phyloP scores from a whole-genome alignment of 2,113 vertebrate genomes.

The Furnarius figulus region DNA sequence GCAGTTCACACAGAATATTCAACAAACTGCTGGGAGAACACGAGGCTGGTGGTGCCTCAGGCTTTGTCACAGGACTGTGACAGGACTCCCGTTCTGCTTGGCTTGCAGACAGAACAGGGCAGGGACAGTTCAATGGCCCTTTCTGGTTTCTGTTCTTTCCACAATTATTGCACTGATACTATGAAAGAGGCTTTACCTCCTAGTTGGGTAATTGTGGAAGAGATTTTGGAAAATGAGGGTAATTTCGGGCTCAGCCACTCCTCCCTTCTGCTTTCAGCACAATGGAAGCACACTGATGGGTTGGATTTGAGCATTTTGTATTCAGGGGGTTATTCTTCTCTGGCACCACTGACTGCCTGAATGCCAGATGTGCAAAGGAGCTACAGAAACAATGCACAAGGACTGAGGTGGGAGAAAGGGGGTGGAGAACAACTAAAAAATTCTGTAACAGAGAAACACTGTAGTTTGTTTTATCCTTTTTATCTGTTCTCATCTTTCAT shows the following conservation, averaged over 20 bases:
- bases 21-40: background rate
- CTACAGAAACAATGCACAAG: background rate
- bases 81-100: background rate
- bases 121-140: background rate
- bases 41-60: background rate
- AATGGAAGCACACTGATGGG: background rate
- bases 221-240: background rate
- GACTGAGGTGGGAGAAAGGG: background rate
- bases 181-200: background rate
- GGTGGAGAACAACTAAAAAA: background rate
- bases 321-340: background rate
- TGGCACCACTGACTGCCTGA: background rate
- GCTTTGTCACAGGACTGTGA: background rate
- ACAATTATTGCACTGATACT: background rate
- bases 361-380: background rate
- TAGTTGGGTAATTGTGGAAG: background rate
- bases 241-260: background rate
- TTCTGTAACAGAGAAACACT: background rate
- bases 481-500: background rate
- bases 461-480: background rate
- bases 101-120: background rate
- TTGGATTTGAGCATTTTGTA: background rate
- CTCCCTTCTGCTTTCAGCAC: background rate
- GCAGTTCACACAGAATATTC: background rate
- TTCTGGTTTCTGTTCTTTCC: background rate